Evolutionary conservation across 2,113 vertebrate genomes (phyloP).

Genomic region (Microcebus tavaratra): DNA sequence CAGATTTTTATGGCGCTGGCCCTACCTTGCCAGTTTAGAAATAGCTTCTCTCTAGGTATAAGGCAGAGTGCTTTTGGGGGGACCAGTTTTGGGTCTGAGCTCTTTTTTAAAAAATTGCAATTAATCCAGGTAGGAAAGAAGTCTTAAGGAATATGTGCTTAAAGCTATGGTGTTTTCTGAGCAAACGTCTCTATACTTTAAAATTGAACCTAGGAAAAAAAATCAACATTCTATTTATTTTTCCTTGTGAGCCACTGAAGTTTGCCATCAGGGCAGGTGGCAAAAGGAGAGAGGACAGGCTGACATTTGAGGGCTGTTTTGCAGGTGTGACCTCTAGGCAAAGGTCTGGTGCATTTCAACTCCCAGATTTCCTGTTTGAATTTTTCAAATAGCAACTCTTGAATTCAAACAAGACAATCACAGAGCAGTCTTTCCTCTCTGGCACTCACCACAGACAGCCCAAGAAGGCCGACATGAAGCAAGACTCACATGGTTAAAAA

Average conservation of each 20-base stretch:
- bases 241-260: background rate
- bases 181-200: slow-evolving; percentile 14
- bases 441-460: background rate
- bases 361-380: slow-evolving; percentile 67
- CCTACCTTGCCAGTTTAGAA: background rate
- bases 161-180: background rate
- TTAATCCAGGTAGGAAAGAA: slow-evolving; percentile 37
- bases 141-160: background rate
- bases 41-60: background rate
- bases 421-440: background rate
- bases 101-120: slow-evolving; percentile 35
- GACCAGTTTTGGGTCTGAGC: slow-evolving; percentile 33
- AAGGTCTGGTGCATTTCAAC: slow-evolving; percentile 35
- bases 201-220: background rate
- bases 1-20: background rate
- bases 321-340: background rate
- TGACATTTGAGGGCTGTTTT: slow-evolving; percentile 7
- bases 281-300: background rate
- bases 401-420: slow-evolving; percentile 13
- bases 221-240: background rate
- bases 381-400: slow-evolving; percentile 38
- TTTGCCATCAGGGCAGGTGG: background rate
- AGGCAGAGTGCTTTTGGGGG: background rate
- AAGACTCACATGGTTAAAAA: background rate
- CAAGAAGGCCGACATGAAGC: background rate